These are phyloP conservation scores for Macrotus californicus DNA, from an alignment of 2,113 vertebrate species.

Conservation along the genomic window DNA sequence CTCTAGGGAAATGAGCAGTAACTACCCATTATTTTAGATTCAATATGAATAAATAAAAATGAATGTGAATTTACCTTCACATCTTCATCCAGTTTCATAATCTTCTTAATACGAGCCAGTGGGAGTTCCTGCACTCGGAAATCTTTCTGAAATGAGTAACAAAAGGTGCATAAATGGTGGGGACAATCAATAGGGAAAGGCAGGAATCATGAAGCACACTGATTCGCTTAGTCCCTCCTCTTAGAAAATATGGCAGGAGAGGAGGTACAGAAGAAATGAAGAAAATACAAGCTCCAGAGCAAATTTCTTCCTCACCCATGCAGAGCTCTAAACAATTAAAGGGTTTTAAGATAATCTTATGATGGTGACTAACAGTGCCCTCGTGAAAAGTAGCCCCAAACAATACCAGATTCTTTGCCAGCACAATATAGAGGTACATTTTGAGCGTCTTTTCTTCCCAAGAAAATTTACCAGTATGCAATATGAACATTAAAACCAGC, in stretches of 20 bases:
- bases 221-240: neutral
- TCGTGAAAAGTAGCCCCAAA: neutral
- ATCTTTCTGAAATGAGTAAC: constrained; percentile 90
- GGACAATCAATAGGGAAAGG: neutral
- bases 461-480: neutral
- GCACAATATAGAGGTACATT: neutral
- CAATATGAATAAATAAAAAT: constrained; percentile 16
- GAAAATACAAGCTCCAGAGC: neutral
- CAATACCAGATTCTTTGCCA: neutral
- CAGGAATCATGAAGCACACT: neutral
- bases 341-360: neutral
- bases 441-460: neutral
- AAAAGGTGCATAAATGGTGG: neutral
- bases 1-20: neutral
- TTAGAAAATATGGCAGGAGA: neutral
- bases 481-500: neutral
- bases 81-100: constrained; percentile 99
- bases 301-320: constrained; percentile 31
- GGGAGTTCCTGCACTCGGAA: constrained; percentile 98
- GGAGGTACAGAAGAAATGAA: neutral
- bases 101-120: constrained; percentile 98
- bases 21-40: constrained; percentile 1
- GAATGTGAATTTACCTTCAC: constrained; percentile 88
- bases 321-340: neutral
- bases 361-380: neutral